These are phyloP conservation scores for Macrotus californicus DNA, from an alignment of 2,113 vertebrate genomes.

Conservation along the genomic window DNA sequence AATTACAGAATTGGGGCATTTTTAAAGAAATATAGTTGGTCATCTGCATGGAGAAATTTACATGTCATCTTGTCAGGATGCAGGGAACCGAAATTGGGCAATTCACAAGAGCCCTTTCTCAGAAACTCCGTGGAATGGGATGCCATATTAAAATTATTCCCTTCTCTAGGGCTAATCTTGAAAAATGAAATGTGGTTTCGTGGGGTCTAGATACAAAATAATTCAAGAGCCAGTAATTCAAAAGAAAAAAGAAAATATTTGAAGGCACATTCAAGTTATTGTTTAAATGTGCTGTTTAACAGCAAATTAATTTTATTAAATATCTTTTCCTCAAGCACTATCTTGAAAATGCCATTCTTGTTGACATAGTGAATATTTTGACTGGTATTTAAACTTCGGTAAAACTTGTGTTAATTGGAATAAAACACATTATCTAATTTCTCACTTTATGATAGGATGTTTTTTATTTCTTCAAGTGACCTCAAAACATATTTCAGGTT, in stretches of 20 bases:
- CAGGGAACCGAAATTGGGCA: neutral
- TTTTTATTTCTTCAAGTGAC: neutral
- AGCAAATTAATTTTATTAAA: neutral
- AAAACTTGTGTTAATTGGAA: constrained; percentile 19
- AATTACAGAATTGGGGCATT: neutral
- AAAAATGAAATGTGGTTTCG: neutral
- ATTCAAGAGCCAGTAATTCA: constrained; percentile 10
- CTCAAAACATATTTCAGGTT: neutral
- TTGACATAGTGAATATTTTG: constrained; percentile 16
- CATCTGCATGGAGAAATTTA: neutral
- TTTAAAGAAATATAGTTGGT: neutral
- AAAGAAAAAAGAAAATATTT: neutral
- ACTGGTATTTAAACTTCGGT: neutral
- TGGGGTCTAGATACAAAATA: neutral
- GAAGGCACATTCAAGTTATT: neutral
- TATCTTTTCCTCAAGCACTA: neutral
- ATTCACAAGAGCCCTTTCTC: neutral
- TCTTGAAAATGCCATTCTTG: neutral
- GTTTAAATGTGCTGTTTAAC: neutral
- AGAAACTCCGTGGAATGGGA: neutral
- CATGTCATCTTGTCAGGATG: neutral
- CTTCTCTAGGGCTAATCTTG: neutral
- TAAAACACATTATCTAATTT: neutral
- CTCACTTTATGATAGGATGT: neutral
- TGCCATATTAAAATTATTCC: neutral